Evolutionary conservation across 2,888 invertebrate genomes (phyloP).

Genomic region (Eueremaeus valkanovi): DNA sequence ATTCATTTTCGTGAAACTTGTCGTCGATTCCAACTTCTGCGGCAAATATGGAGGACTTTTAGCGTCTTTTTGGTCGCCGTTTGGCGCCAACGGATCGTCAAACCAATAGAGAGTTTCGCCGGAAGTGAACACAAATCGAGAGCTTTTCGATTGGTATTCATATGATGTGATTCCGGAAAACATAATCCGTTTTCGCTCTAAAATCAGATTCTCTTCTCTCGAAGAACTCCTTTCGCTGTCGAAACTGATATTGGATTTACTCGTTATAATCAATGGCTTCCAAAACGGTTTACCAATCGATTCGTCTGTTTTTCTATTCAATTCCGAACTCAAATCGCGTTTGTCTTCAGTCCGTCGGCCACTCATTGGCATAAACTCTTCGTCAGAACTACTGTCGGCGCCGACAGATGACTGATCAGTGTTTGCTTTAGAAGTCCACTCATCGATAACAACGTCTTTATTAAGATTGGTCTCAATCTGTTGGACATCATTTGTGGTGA

Average conservation of each 20-base stretch:
- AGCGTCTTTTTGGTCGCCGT: conserved; percentile 35
- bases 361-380: conserved; percentile 15
- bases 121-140: conserved; percentile 84
- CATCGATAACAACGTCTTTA: conserved; percentile 13
- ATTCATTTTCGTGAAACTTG: conserved; percentile 65
- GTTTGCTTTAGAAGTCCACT: neutral
- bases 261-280: conserved; percentile 1
- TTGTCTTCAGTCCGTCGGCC: neutral
- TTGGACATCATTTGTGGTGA: neutral
- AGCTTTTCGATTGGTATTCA: conserved; percentile 73
- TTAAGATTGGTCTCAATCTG: conserved; percentile 3
- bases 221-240: neutral
- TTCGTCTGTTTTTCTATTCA: neutral
- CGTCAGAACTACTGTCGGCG: neutral
- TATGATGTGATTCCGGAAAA: conserved; percentile 93
- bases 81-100: conserved; percentile 56
- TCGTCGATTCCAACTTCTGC: conserved; percentile 54
- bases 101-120: conserved; percentile 83
- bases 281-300: neutral
- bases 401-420: neutral
- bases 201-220: conserved; percentile 68
- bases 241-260: too few relatives aligned
- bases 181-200: conserved; percentile 84
- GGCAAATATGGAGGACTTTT: conserved; percentile 52
- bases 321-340: neutral